Percentiles rank a stretch among this genome's conserved stretches.
These are phyloP conservation scores for Centropus bengalensis DNA, from an alignment of 2,113 vertebrate genomes.

Conservation along the genomic window DNA sequence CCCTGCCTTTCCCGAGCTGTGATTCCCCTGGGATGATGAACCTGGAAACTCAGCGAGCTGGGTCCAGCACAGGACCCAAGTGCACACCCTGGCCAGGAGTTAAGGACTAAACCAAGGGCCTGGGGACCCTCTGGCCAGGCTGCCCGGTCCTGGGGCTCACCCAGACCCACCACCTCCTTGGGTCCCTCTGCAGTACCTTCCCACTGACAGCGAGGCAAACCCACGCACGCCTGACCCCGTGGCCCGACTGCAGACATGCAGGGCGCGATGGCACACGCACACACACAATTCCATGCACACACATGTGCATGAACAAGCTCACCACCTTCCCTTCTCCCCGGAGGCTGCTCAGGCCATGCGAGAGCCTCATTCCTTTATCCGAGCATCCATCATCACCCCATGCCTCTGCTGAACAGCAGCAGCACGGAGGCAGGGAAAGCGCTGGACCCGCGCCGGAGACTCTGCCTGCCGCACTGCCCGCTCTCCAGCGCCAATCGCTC, in stretches of 20 bases:
- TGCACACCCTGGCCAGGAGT: neutral
- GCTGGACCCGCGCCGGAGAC: neutral
- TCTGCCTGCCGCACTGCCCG: constrained; percentile 31
- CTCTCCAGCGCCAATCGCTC: neutral
- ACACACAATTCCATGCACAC: neutral
- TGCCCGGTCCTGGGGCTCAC: neutral
- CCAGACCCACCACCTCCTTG: fast-evolving
- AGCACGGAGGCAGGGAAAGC: neutral
- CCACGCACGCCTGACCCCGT: fast-evolving
- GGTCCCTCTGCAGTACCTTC: neutral
- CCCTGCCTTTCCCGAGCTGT: neutral
- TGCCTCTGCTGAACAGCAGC: neutral
- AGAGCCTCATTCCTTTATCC: constrained; percentile 20
- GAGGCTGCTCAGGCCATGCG: neutral
- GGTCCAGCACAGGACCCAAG: neutral
- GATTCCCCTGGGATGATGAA: neutral
- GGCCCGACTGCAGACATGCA: neutral
- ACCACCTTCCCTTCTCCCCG: neutral
- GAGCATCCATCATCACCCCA: neutral
- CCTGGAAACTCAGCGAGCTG: fast-evolving
- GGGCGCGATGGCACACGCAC: fast-evolving
- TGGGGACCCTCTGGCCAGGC: fast-evolving
- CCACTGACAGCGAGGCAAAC: neutral
- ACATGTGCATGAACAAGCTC: neutral
- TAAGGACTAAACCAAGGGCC: neutral